phyloP scores from a whole-genome alignment of 2,797 vertebrate genomes.

The Tragelaphus oryx region DNA sequence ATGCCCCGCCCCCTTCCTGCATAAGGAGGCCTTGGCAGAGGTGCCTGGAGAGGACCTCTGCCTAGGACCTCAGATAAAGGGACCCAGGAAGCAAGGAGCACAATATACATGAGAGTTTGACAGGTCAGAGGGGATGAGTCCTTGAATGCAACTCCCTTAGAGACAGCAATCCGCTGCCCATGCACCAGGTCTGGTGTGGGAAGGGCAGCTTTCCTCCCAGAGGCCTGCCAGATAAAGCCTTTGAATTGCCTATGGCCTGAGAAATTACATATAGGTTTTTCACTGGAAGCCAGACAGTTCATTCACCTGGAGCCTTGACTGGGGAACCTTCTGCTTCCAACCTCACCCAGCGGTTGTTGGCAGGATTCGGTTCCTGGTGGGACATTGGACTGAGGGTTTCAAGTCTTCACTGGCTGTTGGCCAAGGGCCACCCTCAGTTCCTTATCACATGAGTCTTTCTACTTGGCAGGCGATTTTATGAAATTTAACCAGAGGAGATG shows the following conservation, averaged over 20 bases:
- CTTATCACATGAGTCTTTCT: background rate
- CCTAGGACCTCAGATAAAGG: background rate
- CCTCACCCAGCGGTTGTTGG: background rate
- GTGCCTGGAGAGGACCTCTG: background rate
- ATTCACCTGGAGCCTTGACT: background rate
- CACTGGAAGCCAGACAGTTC: background rate
- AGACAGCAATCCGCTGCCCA: background rate
- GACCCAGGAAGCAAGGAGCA: background rate
- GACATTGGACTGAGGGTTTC: background rate
- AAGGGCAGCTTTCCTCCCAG: background rate
- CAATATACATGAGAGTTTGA: background rate
- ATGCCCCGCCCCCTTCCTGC: accelerated
- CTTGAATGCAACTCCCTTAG: background rate
- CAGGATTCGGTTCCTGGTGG: background rate
- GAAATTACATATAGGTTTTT: background rate
- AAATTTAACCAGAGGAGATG: background rate
- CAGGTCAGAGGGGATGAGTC: background rate
- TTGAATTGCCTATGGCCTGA: background rate
- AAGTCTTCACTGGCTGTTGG: background rate
- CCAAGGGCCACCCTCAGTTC: background rate
- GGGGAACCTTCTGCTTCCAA: background rate
- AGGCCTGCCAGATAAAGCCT: background rate
- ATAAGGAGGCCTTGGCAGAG: background rate
- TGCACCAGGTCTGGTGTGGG: background rate
- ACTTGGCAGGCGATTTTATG: background rate